A percentile compares a stretch with the other conserved stretches of the same genome.
These are phyloP conservation scores for Sesia apiformis DNA, from an alignment of 2,888 invertebrate species.

Conservation along the genomic window DNA sequence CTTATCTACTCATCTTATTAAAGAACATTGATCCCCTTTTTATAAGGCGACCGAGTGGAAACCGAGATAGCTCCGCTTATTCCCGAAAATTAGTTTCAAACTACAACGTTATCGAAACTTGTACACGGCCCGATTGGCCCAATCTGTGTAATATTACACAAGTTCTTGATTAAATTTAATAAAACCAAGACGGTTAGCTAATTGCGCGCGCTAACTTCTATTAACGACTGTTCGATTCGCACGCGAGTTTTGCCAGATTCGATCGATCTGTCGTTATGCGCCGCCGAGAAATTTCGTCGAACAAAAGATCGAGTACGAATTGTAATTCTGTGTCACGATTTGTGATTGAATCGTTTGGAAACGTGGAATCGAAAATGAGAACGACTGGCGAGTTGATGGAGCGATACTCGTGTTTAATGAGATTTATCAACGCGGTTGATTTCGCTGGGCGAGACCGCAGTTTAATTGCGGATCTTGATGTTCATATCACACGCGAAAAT, in stretches of 20 bases:
- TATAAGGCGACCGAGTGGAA: conserved; percentile 56
- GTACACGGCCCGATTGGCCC: conserved; percentile 66
- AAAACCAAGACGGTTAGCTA: conserved; percentile 71
- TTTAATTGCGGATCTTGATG: conserved; percentile 39
- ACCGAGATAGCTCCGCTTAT: conserved; percentile 61
- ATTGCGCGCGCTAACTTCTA: conserved; percentile 66
- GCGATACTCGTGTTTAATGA: conserved; percentile 42
- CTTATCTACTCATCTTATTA: conserved; percentile 25
- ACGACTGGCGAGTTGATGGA: conserved; percentile 26
- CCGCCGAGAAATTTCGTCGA: conserved; percentile 15
- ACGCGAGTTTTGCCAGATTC: conserved; percentile 38
- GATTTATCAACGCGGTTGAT: conserved; percentile 50
- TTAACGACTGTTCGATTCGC: conserved; percentile 69
- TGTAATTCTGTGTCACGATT: conserved; percentile 30
- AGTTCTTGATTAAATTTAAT: conserved; percentile 75
- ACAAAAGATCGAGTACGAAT: conserved; percentile 27
- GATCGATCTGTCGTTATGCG: conserved; percentile 35
- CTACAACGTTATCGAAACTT: conserved; percentile 70
- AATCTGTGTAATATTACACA: conserved; percentile 73
- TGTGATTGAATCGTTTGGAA: conserved; percentile 45
- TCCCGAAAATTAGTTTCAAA: conserved; percentile 68
- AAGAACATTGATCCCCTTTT: conserved; percentile 56
- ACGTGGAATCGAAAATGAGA: conserved; percentile 37
- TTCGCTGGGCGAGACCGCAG: conserved; percentile 38
- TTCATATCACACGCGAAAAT: conserved; percentile 38